phyloP scores from a whole-genome alignment of 1,140 invertebrate genomes.

The Doryteuthis pealeii region DNA sequence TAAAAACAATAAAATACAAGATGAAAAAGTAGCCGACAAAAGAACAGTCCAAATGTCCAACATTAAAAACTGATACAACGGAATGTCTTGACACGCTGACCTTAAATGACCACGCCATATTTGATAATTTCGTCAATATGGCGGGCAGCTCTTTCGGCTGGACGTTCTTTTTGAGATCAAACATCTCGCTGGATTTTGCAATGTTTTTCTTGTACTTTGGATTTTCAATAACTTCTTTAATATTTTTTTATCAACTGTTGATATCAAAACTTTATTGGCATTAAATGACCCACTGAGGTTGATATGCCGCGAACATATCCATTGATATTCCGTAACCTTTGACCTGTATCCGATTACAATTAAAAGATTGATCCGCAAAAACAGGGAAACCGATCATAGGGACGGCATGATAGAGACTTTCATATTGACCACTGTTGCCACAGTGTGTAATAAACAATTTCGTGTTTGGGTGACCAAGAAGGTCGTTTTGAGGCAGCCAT shows the following conservation, averaged over 20 bases:
- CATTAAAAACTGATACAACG: conserved; percentile 40
- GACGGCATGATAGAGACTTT: conserved; percentile 73
- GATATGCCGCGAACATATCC: conserved; percentile 40
- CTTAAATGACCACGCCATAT: conserved; percentile 17
- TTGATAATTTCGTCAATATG: conserved; percentile 31
- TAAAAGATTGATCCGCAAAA: conserved; percentile 68
- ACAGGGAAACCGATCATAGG: conserved; percentile 75
- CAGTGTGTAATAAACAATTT: conserved; percentile 74
- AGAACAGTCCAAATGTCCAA: conserved; percentile 35
- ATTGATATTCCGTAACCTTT: conserved; percentile 51
- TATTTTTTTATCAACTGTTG: too few relatives aligned
- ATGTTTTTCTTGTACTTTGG: conserved; percentile 26
- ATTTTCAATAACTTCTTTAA: conserved; percentile 31
- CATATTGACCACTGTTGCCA: conserved; percentile 73
- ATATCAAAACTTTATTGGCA: too few relatives aligned
- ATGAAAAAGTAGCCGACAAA: background rate
- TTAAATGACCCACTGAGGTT: conserved; percentile 37
- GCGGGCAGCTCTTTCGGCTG: conserved; percentile 25
- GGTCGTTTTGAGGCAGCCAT: conserved; percentile 82
- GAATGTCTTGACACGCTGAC: conserved; percentile 28
- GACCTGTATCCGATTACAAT: conserved; percentile 51
- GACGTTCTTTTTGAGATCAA: conserved; percentile 17
- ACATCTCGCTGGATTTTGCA: conserved; percentile 30
- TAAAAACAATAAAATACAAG: too few relatives aligned
- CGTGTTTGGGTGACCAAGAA: conserved; percentile 66